Conservation (phyloP, 1,140 invertebrate genomes). For the Trissolcus basalis region DNA sequence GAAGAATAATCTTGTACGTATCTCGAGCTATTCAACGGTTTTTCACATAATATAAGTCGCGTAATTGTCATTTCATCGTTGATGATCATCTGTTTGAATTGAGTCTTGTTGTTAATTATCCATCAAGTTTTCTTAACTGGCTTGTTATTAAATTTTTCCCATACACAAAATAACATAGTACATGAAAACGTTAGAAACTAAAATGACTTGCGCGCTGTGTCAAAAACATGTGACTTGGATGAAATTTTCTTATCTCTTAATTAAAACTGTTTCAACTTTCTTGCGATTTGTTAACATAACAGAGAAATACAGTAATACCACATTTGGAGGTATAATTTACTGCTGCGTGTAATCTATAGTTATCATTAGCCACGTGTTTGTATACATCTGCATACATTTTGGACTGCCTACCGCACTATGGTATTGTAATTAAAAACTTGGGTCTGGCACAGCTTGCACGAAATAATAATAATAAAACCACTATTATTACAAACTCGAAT, state of each 20-base stretch:
- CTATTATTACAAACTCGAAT: constrained; percentile 5
- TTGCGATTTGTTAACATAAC: constrained; percentile 10
- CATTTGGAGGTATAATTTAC: constrained; percentile 22
- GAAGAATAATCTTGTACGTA: constrained; percentile 11
- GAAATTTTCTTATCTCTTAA: constrained; percentile 4
- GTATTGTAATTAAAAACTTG: constrained; percentile 25
- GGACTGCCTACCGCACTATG: constrained; percentile 4
- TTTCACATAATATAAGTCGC: constrained; percentile 22
- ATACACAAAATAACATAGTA: too few relatives aligned
- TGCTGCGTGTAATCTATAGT: constrained; percentile 18
- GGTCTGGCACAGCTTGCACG: constrained; percentile 6
- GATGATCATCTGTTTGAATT: not conserved
- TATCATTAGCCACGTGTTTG: constrained; percentile 32
- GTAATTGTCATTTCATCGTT: not conserved
- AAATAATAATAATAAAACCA: constrained; percentile 7
- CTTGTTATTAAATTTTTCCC: too few relatives aligned
- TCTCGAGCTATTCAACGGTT: constrained; percentile 23
- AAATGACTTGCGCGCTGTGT: too few relatives aligned
- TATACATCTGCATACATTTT: constrained; percentile 36
- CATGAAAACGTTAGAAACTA: too few relatives aligned
- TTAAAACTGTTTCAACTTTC: constrained; percentile 11
- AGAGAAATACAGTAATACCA: constrained; percentile 12
- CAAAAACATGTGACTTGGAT: not conserved
- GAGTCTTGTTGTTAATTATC: not conserved
- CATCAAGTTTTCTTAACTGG: too few relatives aligned